Percentiles rank a stretch among this genome's conserved stretches.
Conservation (phyloP, 2,113 vertebrate genomes). For the Nesogale talazaci region DNA sequence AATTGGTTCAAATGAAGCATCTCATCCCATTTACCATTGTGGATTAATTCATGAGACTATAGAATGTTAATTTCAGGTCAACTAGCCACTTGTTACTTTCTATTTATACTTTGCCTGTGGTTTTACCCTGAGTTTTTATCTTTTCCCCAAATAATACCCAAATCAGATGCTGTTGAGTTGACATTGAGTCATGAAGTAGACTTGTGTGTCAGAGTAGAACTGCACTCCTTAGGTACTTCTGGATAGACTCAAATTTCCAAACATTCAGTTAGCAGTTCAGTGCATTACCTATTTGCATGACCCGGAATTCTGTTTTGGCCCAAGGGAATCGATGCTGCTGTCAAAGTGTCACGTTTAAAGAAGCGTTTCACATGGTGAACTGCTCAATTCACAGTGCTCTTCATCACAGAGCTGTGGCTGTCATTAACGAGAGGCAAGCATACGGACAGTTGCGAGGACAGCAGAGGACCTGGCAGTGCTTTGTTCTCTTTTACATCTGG, state of each 20-base stretch:
- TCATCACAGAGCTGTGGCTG: neutral
- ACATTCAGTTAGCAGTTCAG: neutral
- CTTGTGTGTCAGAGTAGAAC: neutral
- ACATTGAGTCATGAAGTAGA: neutral
- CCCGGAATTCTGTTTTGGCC: neutral
- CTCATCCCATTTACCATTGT: conserved; percentile 23
- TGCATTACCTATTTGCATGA: neutral
- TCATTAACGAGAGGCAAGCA: neutral
- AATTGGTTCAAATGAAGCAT: neutral
- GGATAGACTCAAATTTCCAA: neutral
- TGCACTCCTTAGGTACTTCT: neutral
- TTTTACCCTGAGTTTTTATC: neutral
- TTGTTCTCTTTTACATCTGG: no score
- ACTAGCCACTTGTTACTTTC: neutral
- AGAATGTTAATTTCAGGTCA: conserved; percentile 1
- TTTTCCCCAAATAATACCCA: neutral
- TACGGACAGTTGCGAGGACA: no score
- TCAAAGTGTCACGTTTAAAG: neutral
- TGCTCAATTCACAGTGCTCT: neutral
- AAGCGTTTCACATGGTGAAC: neutral
- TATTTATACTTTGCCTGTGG: conserved; percentile 7
- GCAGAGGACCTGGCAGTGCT: no score
- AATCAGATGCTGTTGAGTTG: neutral
- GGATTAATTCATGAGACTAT: conserved; percentile 31
- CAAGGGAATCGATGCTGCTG: neutral